These are phyloP conservation scores for Paraescarpia echinospica DNA, from an alignment of 1,140 invertebrate species.

Conservation along the genomic window DNA sequence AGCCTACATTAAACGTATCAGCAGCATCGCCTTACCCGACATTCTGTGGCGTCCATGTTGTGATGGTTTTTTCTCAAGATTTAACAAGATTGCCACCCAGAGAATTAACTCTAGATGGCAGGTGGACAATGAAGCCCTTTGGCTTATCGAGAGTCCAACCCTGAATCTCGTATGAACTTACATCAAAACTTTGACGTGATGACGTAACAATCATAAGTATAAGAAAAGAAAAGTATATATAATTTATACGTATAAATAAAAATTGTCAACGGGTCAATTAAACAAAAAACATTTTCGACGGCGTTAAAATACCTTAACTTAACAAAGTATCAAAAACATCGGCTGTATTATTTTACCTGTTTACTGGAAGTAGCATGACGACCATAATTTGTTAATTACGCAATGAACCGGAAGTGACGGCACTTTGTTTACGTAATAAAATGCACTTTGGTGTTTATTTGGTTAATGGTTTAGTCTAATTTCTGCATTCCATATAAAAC, in stretches of 20 bases:
- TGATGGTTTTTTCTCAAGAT: no score
- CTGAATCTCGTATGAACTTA: no score
- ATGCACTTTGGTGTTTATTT: no score
- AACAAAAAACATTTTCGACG: not conserved
- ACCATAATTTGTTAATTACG: not conserved
- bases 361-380: not conserved
- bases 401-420: no score
- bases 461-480: not conserved
- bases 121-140: no score
- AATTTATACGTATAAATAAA: not conserved
- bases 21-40: not conserved
- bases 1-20: not conserved
- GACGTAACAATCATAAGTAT: not conserved
- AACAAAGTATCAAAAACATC: not conserved
- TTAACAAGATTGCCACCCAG: no score
- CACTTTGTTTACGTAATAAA: not conserved
- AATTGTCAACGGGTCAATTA: not conserved
- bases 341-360: not conserved
- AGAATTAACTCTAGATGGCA: no score
- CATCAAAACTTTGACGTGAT: not conserved
- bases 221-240: not conserved
- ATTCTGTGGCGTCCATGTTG: not conserved
- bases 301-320: not conserved
- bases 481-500: not conserved
- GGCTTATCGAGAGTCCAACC: no score